A percentile compares a stretch with the other conserved stretches of the same genome.
phyloP scores from a whole-genome alignment of 1,140 invertebrate species.

The Platyura marginata region DNA sequence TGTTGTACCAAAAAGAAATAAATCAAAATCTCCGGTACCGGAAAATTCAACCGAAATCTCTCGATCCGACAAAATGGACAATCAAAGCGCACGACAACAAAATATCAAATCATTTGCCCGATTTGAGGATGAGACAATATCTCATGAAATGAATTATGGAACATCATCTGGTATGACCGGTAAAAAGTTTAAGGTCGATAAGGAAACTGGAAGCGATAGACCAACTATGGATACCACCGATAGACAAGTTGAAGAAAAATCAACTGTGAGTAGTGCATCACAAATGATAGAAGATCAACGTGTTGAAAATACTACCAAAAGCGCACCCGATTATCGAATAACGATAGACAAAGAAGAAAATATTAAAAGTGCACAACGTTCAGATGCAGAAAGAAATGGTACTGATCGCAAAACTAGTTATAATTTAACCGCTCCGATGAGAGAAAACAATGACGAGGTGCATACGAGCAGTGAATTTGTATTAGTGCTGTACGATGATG shows the following conservation, averaged over 20 bases:
- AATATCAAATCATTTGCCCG: not conserved
- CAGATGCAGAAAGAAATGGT: not conserved
- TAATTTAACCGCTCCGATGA: not conserved
- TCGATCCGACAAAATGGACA: not conserved
- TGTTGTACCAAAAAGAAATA: not conserved
- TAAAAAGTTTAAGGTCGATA: not conserved
- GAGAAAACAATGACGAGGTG: slow-evolving; percentile 15
- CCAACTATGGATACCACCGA: slow-evolving; percentile 9
- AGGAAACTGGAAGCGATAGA: slow-evolving; percentile 6
- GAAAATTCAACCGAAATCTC: no score
- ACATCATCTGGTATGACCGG: slow-evolving; percentile 15
- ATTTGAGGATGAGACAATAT: slow-evolving; percentile 4
- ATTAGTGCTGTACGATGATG: slow-evolving; percentile 53
- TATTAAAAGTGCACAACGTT: not conserved
- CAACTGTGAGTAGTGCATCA: slow-evolving; percentile 7
- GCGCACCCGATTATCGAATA: not conserved
- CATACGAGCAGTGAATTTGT: slow-evolving; percentile 51
- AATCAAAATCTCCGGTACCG: not conserved
- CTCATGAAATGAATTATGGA: slow-evolving; percentile 22
- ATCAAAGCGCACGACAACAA: not conserved
- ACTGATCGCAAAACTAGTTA: slow-evolving; percentile 1
- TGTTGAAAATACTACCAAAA: not conserved
- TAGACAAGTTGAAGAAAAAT: slow-evolving; percentile 6
- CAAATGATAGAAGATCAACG: not conserved
- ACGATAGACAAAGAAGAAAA: not conserved